These are phyloP conservation scores for Phlogophora meticulosa DNA, from an alignment of 2,888 invertebrate genomes.

Conservation along the genomic window DNA sequence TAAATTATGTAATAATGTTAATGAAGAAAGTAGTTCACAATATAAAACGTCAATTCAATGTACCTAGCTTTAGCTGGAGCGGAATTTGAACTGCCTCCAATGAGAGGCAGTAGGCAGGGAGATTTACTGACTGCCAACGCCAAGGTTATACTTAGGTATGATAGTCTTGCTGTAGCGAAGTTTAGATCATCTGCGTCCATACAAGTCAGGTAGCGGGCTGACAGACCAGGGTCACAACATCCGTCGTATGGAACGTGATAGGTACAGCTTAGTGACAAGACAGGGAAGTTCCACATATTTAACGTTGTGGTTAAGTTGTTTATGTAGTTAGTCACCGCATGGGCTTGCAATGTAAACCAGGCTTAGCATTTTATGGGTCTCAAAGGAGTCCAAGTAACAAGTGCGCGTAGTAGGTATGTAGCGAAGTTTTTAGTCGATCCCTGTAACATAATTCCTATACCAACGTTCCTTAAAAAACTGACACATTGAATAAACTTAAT, in stretches of 20 bases:
- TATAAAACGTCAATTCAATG: too few species aligned
- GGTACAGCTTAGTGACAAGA: neutral
- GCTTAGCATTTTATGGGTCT: slow-evolving; percentile 28
- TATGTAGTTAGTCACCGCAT: slow-evolving; percentile 1
- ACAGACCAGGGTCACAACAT: neutral
- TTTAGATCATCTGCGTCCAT: too few species aligned
- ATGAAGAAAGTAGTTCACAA: too few species aligned
- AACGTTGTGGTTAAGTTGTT: neutral
- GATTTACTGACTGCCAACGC: too few species aligned
- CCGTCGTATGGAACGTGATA: neutral
- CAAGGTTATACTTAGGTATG: too few species aligned
- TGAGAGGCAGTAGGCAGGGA: too few species aligned
- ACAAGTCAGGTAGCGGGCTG: neutral
- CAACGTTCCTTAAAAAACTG: slow-evolving; percentile 1
- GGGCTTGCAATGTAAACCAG: slow-evolving; percentile 25
- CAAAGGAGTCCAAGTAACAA: slow-evolving; percentile 17
- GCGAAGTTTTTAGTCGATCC: neutral
- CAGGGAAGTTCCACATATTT: neutral
- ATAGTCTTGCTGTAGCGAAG: too few species aligned
- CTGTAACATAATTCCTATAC: slow-evolving; percentile 6
- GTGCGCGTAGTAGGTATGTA: neutral
- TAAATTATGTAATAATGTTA: too few species aligned
- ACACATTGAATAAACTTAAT: slow-evolving; percentile 13
- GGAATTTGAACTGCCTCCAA: too few species aligned
- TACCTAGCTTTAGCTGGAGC: too few species aligned